Conservation (phyloP, 2,888 invertebrate genomes). For the Phragmatobia fuliginosa region DNA sequence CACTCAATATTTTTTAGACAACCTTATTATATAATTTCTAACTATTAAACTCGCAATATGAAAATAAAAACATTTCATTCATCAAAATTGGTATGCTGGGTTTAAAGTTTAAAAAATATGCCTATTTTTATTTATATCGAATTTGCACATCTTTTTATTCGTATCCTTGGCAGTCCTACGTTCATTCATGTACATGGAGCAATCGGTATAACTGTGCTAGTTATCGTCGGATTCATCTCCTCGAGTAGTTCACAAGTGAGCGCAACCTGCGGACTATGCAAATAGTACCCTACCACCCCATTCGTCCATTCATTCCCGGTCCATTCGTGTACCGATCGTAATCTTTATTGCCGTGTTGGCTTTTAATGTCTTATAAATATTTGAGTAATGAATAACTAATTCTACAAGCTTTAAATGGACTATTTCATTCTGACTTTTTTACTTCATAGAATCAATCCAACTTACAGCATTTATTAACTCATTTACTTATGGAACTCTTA, state of each 20-base stretch:
- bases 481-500: too few species aligned
- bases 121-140: neutral
- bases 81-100: too few species aligned
- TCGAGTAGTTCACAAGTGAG: constrained; percentile 46
- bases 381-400: constrained; percentile 7
- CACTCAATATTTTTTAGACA: too few species aligned
- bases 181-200: constrained; percentile 44
- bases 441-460: too few species aligned
- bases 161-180: neutral
- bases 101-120: neutral
- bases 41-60: too few species aligned
- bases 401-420: neutral
- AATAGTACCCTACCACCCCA: constrained; percentile 45
- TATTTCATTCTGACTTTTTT: neutral
- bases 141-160: neutral
- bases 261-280: constrained; percentile 57
- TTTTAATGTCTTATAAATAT: constrained; percentile 26
- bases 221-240: constrained; percentile 50
- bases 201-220: constrained; percentile 36
- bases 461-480: too few species aligned
- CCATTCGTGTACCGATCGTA: constrained; percentile 39
- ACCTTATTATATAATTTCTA: too few species aligned
- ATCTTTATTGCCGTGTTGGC: constrained; percentile 49
- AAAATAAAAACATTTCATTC: too few species aligned
- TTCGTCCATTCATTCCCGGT: constrained; percentile 45